Conservation (phyloP, 2,113 vertebrate species). For the Syrrhaptes paradoxus region DNA sequence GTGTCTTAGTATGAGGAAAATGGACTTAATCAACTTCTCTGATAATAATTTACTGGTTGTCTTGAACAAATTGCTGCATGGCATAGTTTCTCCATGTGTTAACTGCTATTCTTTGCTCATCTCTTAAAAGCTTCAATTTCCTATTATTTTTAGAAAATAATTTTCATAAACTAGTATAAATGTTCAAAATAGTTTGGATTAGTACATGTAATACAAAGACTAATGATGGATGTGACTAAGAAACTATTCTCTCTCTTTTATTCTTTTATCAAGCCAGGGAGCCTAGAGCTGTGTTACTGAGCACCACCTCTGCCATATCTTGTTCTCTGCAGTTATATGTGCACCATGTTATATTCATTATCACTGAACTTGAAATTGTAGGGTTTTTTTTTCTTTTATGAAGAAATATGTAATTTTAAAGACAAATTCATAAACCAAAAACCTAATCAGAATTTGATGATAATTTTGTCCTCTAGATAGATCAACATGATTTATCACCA, state of each 20-base stretch:
- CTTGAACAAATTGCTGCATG: not conserved
- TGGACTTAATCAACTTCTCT: not conserved
- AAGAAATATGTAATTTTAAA: not conserved
- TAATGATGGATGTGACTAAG: not conserved
- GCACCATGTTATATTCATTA: not conserved
- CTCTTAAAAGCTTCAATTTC: not conserved
- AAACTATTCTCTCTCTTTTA: not conserved
- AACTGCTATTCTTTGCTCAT: not conserved
- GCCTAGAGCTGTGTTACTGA: not conserved
- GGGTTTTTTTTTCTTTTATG: fast-evolving
- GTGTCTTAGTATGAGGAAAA: not conserved
- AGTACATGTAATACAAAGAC: not conserved
- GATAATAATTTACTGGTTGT: not conserved
- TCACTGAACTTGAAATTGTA: not conserved
- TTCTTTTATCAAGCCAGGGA: not conserved
- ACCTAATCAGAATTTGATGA: not conserved
- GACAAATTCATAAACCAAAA: not conserved
- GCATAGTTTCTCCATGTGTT: not conserved
- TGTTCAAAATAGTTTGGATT: not conserved
- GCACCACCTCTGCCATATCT: not conserved
- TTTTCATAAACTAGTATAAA: not conserved
- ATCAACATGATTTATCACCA: not conserved
- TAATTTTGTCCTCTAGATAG: not conserved
- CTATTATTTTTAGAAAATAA: not conserved
- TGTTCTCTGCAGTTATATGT: not conserved